Percentiles rank a stretch among this genome's conserved stretches.
Evolutionary conservation across 2,797 vertebrate species (phyloP).

Genomic region (Hipposideros larvatus): DNA sequence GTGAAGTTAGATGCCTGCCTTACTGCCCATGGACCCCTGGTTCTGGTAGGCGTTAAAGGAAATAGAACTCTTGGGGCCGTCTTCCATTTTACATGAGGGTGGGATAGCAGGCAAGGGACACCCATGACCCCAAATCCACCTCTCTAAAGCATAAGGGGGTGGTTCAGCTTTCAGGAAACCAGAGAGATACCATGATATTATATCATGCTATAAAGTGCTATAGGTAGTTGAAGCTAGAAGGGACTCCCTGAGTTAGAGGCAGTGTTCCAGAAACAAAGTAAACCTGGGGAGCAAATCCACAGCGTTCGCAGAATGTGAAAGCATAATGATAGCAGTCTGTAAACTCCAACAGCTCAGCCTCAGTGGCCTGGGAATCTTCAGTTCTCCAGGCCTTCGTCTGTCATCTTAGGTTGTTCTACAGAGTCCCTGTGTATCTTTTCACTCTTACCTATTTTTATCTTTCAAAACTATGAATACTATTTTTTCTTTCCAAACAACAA

Average conservation of each 20-base stretch:
- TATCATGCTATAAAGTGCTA: background rate
- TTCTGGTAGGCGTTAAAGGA: background rate
- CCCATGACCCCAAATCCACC: too few species aligned
- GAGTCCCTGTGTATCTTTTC: background rate
- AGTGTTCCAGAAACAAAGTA: background rate
- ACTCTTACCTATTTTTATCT: background rate
- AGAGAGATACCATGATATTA: rapidly evolving
- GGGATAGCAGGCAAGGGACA: background rate
- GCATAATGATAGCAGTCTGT: background rate
- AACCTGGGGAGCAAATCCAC: background rate
- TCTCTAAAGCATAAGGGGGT: background rate
- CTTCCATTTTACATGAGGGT: background rate
- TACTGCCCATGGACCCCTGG: too few species aligned
- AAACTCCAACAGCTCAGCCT: too few species aligned
- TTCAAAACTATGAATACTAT: background rate
- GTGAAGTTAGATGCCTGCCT: background rate
- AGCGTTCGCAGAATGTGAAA: background rate
- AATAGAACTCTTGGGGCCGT: too few species aligned
- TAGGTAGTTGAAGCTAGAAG: background rate
- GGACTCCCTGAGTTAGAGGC: background rate
- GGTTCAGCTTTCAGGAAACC: background rate
- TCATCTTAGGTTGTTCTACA: background rate
- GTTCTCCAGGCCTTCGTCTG: background rate
- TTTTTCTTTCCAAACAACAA: background rate
- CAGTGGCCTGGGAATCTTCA: background rate